A percentile compares a stretch with the other conserved stretches of the same genome.
These are phyloP conservation scores for Xylocopa sonorina DNA, from an alignment of 1,140 invertebrate genomes.

Conservation along the genomic window DNA sequence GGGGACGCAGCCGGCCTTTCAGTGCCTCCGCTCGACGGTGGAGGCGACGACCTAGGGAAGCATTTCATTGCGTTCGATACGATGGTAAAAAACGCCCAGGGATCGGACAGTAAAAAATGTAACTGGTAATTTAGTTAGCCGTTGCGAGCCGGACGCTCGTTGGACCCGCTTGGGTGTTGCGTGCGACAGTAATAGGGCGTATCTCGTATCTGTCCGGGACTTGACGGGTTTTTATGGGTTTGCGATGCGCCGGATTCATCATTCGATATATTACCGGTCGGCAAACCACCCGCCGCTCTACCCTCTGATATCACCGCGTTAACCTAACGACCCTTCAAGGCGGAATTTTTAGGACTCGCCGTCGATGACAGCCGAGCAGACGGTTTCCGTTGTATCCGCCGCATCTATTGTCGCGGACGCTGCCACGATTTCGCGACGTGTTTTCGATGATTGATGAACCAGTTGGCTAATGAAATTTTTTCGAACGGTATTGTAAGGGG, in stretches of 20 bases:
- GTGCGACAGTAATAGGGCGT: conserved; percentile 81
- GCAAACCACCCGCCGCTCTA: conserved; percentile 43
- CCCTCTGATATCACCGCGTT: conserved; percentile 74
- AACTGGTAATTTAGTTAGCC: conserved; percentile 82
- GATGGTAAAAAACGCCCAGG: conserved; percentile 75
- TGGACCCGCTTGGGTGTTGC: conserved; percentile 68
- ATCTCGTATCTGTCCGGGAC: conserved; percentile 79
- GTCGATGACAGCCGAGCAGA: conserved; percentile 13
- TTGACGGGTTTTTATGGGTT: conserved; percentile 81
- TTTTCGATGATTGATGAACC: conserved; percentile 10
- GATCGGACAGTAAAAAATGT: conserved; percentile 81
- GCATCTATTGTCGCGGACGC: conserved; percentile 8
- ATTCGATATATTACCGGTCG: conserved; percentile 78
- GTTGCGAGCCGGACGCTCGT: conserved; percentile 74
- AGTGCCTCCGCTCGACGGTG: conserved; percentile 46
- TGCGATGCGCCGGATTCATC: conserved; percentile 80
- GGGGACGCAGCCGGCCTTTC: conserved; percentile 51
- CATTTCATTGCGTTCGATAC: conserved; percentile 78
- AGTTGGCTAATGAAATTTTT: background rate
- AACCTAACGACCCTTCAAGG: conserved; percentile 74
- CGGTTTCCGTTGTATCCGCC: background rate
- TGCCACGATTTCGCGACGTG: too few species aligned
- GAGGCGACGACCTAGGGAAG: conserved; percentile 66
- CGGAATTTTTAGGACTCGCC: conserved; percentile 65
- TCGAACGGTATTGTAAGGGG: background rate